Conservation (phyloP, 2,888 invertebrate genomes). For the Apoda limacodes region DNA sequence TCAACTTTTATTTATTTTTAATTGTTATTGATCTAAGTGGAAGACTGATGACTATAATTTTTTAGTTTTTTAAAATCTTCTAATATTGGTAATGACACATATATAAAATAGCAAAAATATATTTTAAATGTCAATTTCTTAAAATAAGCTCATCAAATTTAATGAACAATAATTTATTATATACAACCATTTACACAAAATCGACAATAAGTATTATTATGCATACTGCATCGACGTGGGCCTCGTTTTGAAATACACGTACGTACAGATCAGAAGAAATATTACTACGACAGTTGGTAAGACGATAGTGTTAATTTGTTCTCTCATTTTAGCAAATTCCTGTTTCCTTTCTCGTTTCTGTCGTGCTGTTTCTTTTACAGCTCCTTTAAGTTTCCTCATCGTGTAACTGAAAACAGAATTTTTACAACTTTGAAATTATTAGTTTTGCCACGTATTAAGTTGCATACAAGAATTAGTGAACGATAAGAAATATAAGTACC, state of each 20-base stretch:
- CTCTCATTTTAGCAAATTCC: slow-evolving; percentile 83
- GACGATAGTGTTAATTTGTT: slow-evolving; percentile 82
- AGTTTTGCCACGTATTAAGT: slow-evolving; percentile 25
- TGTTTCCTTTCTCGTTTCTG: slow-evolving; percentile 88
- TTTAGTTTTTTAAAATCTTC: too few relatives aligned
- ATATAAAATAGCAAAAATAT: too few relatives aligned
- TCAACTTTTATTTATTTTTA: too few relatives aligned
- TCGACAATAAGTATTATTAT: slow-evolving; percentile 21
- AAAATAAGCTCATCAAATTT: too few relatives aligned
- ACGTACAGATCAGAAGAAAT: slow-evolving; percentile 77
- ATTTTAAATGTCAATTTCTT: too few relatives aligned
- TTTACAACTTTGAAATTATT: slow-evolving; percentile 6
- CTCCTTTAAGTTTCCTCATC: slow-evolving; percentile 86
- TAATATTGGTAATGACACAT: too few relatives aligned
- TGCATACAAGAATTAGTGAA: slow-evolving; percentile 34
- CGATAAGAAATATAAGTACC: slow-evolving; percentile 40
- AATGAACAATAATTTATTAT: too few relatives aligned
- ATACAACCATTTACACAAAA: slow-evolving; percentile 14
- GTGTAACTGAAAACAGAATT: slow-evolving; percentile 31
- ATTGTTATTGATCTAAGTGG: too few relatives aligned
- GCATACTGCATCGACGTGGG: slow-evolving; percentile 63
- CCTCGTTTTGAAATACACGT: slow-evolving; percentile 84
- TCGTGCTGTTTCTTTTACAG: slow-evolving; percentile 84
- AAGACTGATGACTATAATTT: too few relatives aligned
- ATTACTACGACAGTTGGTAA: slow-evolving; percentile 78